These are phyloP conservation scores for Phoebastria nigripes DNA, from an alignment of 2,797 vertebrate genomes.

Conservation along the genomic window DNA sequence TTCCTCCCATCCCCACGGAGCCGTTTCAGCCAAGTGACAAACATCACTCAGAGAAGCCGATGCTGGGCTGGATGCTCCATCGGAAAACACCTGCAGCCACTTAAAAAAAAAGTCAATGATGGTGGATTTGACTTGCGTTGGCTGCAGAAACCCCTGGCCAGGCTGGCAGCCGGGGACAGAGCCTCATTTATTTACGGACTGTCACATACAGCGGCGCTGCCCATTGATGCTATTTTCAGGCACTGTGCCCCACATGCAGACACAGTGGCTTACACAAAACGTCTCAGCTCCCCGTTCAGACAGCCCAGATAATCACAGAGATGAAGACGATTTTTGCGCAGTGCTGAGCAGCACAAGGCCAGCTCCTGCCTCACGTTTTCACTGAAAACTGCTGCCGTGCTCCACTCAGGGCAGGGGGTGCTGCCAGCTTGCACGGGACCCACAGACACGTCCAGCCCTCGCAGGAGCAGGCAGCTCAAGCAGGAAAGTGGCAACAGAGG, in stretches of 20 bases:
- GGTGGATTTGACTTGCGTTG: neutral
- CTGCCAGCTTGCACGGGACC: neutral
- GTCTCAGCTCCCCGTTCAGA: neutral
- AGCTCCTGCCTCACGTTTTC: neutral
- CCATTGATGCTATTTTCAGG: neutral
- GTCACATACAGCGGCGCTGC: neutral
- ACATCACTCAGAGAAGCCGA: neutral
- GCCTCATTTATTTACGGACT: neutral
- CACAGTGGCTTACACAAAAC: neutral
- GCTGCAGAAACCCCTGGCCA: neutral
- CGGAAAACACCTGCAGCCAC: conserved; percentile 30
- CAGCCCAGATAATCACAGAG: neutral
- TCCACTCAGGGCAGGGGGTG: neutral
- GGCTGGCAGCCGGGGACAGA: neutral
- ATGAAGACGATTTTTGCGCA: accelerated
- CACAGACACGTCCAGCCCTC: accelerated
- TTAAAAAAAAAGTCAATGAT: neutral
- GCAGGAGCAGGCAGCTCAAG: neutral
- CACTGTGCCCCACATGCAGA: neutral
- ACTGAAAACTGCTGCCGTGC: neutral
- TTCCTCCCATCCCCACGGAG: neutral
- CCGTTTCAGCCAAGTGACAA: neutral
- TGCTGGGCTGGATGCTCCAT: neutral
- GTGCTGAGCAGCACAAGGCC: accelerated
- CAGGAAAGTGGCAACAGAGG: neutral